Evolutionary conservation across 1,140 invertebrate species (phyloP), one percentile per base, ranked within the genome.

Genomic region (Ganaspis sp.): DNA sequence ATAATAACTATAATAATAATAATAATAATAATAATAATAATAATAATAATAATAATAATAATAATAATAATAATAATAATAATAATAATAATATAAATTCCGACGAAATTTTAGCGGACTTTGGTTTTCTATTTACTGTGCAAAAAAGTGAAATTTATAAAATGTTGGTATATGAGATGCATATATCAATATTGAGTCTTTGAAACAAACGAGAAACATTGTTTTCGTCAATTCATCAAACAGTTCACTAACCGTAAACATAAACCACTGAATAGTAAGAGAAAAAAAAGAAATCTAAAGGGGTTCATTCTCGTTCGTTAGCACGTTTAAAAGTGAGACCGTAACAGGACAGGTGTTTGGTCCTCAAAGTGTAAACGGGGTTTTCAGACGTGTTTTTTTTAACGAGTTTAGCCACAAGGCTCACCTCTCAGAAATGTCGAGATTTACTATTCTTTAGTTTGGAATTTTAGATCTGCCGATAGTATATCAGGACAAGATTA

Each of bases 331-430:
- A 29, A 64, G 26, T 64, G 58, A 64, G 58, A 29, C 26, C 23
- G 23, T 34, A n/a, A 29, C 58, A 64, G 58, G 58, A 64, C 58
- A 64, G 58, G 58, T 64, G 58, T 12, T n/a, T 29, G 58, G 58
- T 64, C 58, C 58, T 64, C 3, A 64, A 64, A 64, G 58, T 64
- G 58, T 64, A 29, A 64, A 64, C 58, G 58, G 58, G 54, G 9
- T 9, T 58, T 58, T 23, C 54, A 26, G 54, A 58, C 54, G 54
- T 29, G 58, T 64, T 64, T 29, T 26, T 64, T 29, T 29, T 34
- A 64, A 64, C 58, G 58, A 29, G 58, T 64, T 64, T 64, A 64
- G 58, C 58, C 58, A 64, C 58, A 64, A 64, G 58, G 58, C 26
- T 29, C 26, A 64, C 58, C 58, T 64, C 26, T 64, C 58, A 64